Evolutionary conservation across 2,888 invertebrate species (phyloP), one percentile per base, ranked within the genome.

Genomic region (Tiliacea citrago): DNA sequence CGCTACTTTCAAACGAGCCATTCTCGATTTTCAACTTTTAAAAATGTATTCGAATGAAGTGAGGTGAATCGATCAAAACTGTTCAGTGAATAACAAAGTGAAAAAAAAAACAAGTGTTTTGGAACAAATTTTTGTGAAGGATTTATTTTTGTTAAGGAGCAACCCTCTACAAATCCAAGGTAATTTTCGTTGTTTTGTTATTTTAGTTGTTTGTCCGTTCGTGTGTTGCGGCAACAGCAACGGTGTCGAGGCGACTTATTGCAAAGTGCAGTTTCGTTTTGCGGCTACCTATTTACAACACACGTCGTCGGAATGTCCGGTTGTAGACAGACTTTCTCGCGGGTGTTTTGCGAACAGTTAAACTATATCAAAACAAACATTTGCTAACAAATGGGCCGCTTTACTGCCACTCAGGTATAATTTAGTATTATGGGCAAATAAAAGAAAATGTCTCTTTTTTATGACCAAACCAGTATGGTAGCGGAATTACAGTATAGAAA

Each of bases 11-110:
- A 88, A 90, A 89, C 89, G 83, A 84, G 81, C 81, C 69, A 76
- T 79, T 80, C 86, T 86, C 89, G 87, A 90, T 88, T 87, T 89
- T 91, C 87, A 89, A 92, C 89, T 90, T 89, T 74, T 81, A 84
- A 94, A 94, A 92, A 96, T 96, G 96, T 93, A 90, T 92, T 91
- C 92, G 87, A 91, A 93, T 89, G 91, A 90, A 94, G 96, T 94
- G 91, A 95, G 92, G 96, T 96, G 96, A 95, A 88, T 81, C 77
- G 76, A 80, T 63, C 87, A 86, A 84, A 83, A 88, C 86, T 84
- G 85, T 88, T 88, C 79, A 88, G 91, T 93, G 92, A 80, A 70
- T 79, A 58, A 84, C 73, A 79, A 82, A 82, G 90, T 91, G 87
- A 83, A 78, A 83, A 51, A 71, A 75, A 78, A 81, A 77, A 89